Conservation (phyloP, 2,888 invertebrate species). For the Drosophila antonietae region DNA sequence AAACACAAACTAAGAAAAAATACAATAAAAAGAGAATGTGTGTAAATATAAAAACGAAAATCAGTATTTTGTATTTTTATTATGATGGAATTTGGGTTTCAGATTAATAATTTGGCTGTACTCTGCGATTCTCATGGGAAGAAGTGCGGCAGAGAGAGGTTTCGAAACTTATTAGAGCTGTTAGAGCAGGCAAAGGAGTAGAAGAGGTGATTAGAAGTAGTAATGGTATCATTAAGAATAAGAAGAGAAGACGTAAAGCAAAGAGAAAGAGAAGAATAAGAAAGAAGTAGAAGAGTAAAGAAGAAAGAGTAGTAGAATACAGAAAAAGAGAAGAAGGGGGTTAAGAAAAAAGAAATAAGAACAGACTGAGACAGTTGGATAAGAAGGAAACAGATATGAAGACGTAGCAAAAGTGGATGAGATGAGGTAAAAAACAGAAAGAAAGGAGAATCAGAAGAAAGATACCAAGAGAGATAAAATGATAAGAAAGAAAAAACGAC, state of each 20-base stretch:
- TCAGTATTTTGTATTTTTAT: slow-evolving; percentile 19
- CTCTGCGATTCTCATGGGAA: slow-evolving; percentile 1
- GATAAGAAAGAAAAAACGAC: too few relatives aligned
- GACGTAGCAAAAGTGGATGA: background rate
- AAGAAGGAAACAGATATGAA: too few relatives aligned
- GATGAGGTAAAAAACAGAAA: background rate
- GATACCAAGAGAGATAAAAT: too few relatives aligned
- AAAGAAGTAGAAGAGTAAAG: background rate
- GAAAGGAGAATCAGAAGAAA: too few relatives aligned
- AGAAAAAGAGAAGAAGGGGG: background rate
- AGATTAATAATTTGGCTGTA: background rate
- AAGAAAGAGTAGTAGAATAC: background rate
- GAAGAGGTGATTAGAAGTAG: background rate
- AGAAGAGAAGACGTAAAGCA: background rate
- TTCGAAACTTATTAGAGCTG: background rate
- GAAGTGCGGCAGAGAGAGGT: background rate
- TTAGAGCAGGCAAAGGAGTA: background rate
- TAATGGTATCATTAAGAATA: background rate
- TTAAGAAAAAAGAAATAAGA: background rate
- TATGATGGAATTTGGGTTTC: background rate
- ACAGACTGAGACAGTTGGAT: background rate
- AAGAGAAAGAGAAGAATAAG: background rate
- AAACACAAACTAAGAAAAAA: slow-evolving; percentile 39
- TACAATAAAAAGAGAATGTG: slow-evolving; percentile 39
- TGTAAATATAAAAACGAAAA: slow-evolving; percentile 55